Percentiles rank a stretch among this genome's conserved stretches.
phyloP scores from a whole-genome alignment of 2,113 vertebrate genomes.

The Kryptolebias marmoratus region DNA sequence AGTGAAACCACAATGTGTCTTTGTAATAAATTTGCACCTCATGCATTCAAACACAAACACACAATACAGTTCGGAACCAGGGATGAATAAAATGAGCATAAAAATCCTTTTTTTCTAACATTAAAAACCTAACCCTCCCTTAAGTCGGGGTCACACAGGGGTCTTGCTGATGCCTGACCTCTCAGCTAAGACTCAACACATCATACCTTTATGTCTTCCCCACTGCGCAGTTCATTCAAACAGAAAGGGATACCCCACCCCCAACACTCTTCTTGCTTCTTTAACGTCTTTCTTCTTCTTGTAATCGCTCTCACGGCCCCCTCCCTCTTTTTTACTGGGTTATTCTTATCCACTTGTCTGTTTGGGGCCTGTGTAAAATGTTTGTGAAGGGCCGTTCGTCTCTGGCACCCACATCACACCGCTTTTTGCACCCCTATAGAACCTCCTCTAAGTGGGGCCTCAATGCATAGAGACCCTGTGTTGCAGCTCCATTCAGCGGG shows the following conservation, averaged over 20 bases:
- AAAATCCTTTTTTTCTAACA: neutral
- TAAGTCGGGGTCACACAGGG: conserved; percentile 28
- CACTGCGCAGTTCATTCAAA: conserved; percentile 45
- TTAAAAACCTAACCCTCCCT: conserved; percentile 2
- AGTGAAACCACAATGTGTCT: conserved; percentile 38
- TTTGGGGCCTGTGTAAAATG: conserved; percentile 42
- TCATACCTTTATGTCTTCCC: conserved; percentile 48
- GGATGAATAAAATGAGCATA: neutral
- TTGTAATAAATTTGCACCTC: conserved; percentile 32
- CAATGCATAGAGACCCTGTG: conserved; percentile 60
- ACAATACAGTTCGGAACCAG: neutral
- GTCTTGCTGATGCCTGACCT: conserved; percentile 45
- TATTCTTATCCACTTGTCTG: conserved; percentile 39
- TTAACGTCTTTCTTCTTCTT: conserved; percentile 23
- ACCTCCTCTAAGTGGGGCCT: conserved; percentile 35
- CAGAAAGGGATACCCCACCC: conserved; percentile 10
- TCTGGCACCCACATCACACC: conserved; percentile 12
- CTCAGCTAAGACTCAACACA: conserved; percentile 50
- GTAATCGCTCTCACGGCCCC: conserved; percentile 22
- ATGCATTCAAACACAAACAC: neutral
- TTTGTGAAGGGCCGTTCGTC: conserved; percentile 25
- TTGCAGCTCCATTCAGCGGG: conserved; percentile 50
- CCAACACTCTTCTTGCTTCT: neutral
- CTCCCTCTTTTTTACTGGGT: neutral
- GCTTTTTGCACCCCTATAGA: conserved; percentile 36